These are phyloP conservation scores for Ophion slaviceki DNA, from an alignment of 2,888 invertebrate species.

Conservation along the genomic window DNA sequence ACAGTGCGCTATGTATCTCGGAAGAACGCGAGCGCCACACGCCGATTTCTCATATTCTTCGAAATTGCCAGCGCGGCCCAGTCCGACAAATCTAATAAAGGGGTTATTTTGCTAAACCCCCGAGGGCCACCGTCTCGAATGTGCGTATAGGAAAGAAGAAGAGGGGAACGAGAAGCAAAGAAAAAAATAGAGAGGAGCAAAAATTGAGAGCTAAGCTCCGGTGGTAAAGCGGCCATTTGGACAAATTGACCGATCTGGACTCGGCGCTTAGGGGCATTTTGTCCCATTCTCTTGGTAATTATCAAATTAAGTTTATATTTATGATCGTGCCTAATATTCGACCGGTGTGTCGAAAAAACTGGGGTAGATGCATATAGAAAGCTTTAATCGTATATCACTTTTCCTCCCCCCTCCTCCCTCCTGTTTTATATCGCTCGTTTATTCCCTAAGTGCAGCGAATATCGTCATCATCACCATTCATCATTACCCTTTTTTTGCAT, in stretches of 20 bases:
- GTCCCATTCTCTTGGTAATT: slow-evolving; percentile 60
- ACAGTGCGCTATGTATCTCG: neutral
- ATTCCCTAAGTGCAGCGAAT: slow-evolving; percentile 37
- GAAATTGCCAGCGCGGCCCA: slow-evolving; percentile 50
- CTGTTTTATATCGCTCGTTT: slow-evolving; percentile 25
- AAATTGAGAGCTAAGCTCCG: slow-evolving; percentile 34
- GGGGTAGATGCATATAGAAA: slow-evolving; percentile 6
- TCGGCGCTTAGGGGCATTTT: slow-evolving; percentile 55
- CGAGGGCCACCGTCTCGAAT: slow-evolving; percentile 41
- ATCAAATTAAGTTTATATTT: slow-evolving; percentile 67
- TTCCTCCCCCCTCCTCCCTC: neutral
- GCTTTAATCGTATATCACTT: slow-evolving; percentile 51
- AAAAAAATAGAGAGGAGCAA: slow-evolving; percentile 9
- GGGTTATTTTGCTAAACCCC: slow-evolving; percentile 60
- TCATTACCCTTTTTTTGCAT: slow-evolving; percentile 53
- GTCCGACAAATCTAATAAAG: slow-evolving; percentile 64
- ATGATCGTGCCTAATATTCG: slow-evolving; percentile 58
- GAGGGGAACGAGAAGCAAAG: neutral
- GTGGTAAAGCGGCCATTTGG: slow-evolving; percentile 57
- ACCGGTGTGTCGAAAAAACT: slow-evolving; percentile 45
- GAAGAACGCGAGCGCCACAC: slow-evolving; percentile 45
- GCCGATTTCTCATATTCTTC: slow-evolving; percentile 58
- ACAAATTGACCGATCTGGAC: slow-evolving; percentile 68
- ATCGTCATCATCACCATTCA: slow-evolving; percentile 50
- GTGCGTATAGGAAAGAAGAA: slow-evolving; percentile 28